Base-by-base conservation (phyloP, 2,888 invertebrate genomes). In the Lutraria lutraria region DNA sequence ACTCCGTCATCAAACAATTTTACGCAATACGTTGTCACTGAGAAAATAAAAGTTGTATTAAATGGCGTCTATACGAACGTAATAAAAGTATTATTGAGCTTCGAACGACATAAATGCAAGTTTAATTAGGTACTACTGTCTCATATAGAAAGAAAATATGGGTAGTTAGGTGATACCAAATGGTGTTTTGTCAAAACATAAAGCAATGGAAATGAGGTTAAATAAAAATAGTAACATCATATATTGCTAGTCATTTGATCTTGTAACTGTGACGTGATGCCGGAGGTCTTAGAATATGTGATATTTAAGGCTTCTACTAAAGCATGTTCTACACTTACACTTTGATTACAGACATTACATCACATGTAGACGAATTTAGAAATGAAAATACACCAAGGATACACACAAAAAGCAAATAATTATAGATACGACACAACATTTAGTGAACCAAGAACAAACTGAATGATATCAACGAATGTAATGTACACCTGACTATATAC, bases 11-110 rank as follows among this genome's bases (percentile, higher is more conserved):
- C 63, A 68, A 68, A 68, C n/a, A 68, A 68, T 68, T 68, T 68
- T 34, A 34, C 76, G 31, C 16, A 76, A 76, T 76, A 76, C 2
- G 34, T 76, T 76, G 76, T 76, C 76, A 31, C 25, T 19, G 31
- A 16, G 29, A 34, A 56, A 76, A 76, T 76, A 76, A 76, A 76
- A 15, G 29, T 76, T 76, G 19, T 34, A 76, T 76, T 19, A 76
- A 76, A 34, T 34, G 76, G 76, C 76, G 76, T 34, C 76, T 76
- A 76, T 34, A 76, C 31, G 76, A 31, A 76, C 25, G 34, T 19
- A 76, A 34, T 76, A 76, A 31, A 76, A 6, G 76, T 34, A 25
- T 34, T 76, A 34, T 76, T 76, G 31, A 19, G 34, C 15, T 34
- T 34, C 13, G 76, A 76, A 31, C 16, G 34, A 76, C 76, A 76